Evolutionary conservation across 2,113 vertebrate genomes (phyloP).

Genomic region (Ceuthmochares aereus): DNA sequence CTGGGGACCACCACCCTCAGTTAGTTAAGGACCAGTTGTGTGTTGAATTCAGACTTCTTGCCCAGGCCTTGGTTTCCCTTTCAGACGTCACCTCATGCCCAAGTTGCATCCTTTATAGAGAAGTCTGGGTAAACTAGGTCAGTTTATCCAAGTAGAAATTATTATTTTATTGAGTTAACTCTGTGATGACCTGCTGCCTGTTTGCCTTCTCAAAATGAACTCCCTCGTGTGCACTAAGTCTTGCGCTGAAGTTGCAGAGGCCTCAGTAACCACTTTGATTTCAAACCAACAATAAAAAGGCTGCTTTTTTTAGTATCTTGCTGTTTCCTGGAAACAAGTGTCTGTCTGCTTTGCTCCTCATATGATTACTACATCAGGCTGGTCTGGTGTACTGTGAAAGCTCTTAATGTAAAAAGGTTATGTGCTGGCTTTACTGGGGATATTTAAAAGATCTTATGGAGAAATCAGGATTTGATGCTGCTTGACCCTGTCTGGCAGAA

Average conservation of each 20-base stretch:
- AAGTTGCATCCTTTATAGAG: slow-evolving; percentile 46
- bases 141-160: slow-evolving; percentile 81
- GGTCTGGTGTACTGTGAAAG: slow-evolving; percentile 1
- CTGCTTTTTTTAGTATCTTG: slow-evolving; percentile 11
- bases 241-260: slow-evolving; percentile 48
- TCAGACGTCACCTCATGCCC: slow-evolving; percentile 16
- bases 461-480: slow-evolving; percentile 41
- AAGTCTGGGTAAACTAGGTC: slow-evolving; percentile 79
- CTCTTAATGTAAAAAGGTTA: slow-evolving; percentile 12
- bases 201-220: slow-evolving; percentile 47
- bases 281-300: slow-evolving; percentile 50
- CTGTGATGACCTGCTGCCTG: slow-evolving; percentile 68
- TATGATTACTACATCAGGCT: slow-evolving; percentile 5
- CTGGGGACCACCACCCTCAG: neutral
- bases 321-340: slow-evolving; percentile 36
- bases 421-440: neutral
- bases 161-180: slow-evolving; percentile 79
- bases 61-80: slow-evolving; percentile 21
- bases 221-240: slow-evolving; percentile 40
- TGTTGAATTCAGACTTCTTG: slow-evolving; percentile 14
- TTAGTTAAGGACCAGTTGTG: neutral
- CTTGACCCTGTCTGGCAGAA: slow-evolving; percentile 38
- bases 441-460: slow-evolving; percentile 34
- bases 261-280: slow-evolving; percentile 48
- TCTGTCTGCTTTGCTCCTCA: slow-evolving; percentile 36